Conservation (phyloP, 2,113 vertebrate genomes). For the Irena cyanogastra region DNA sequence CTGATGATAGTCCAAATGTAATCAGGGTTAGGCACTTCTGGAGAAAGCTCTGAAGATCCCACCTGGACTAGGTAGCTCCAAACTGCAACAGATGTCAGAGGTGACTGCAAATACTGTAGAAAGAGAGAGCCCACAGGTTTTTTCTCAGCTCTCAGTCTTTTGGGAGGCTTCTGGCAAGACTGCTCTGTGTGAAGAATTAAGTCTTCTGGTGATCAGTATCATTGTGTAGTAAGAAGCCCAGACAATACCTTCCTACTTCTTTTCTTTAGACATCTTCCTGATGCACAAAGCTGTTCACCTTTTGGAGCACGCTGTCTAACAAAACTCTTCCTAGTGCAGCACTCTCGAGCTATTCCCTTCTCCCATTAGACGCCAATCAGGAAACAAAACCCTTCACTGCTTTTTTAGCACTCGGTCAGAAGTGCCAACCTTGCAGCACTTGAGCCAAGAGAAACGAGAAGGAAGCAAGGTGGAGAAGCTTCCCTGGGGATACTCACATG, state of each 20-base stretch:
- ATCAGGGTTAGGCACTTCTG: not conserved
- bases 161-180: not conserved
- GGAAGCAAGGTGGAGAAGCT: not conserved
- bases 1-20: not conserved
- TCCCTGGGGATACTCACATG: conserved; percentile 81
- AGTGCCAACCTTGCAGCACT: not conserved
- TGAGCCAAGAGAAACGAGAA: not conserved
- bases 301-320: not conserved
- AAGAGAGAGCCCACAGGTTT: not conserved
- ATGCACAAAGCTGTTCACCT: not conserved
- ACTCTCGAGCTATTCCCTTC: not conserved
- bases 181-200: not conserved
- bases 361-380: not conserved
- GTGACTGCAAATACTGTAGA: not conserved
- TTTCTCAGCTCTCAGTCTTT: not conserved
- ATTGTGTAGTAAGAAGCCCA: not conserved
- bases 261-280: not conserved
- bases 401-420: not conserved
- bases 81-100: not conserved
- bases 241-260: not conserved
- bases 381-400: not conserved
- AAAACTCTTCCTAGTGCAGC: not conserved
- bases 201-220: not conserved
- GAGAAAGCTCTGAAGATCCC: not conserved
- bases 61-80: not conserved